Evolutionary conservation across 2,888 invertebrate genomes (phyloP), one percentile per base, ranked within the genome.

Genomic region (Netelia melanura): DNA sequence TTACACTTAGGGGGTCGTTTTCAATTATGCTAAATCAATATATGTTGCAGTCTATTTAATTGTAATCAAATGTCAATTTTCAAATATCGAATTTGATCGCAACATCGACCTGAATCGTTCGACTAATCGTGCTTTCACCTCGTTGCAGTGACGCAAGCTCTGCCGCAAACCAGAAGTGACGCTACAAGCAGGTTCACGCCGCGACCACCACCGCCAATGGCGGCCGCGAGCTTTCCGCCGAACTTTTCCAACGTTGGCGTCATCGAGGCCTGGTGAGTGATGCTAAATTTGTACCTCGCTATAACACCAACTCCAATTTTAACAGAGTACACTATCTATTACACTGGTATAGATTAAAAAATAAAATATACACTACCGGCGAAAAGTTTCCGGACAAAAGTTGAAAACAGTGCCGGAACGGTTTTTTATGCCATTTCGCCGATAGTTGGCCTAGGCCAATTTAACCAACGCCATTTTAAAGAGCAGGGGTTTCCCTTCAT

Each of bases 161-260:
- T 87, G 87, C 88, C 83, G 87, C 88, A 85, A 64, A 87, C 86
- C 88, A 88, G 90, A 90, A 90, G 89, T 89, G 89, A 90, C 88
- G 87, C 85, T 88, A 86, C 87, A 84, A 89, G 84, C 81, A 89
- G 88, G 88, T 89, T 89, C 88, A 86, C 90, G 89, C 89, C 89
- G 90, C 90, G 88, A 90, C 86, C 88, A 88, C 89, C 93, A 92
- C 86, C 88, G 88, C 89, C 93, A 92, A 92, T 93, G 91, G 92
- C 93, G 91, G 93, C 93, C 89, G 93, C 90, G 87, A 90, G 92
- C 89, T 92, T 93, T 89, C 92, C 92, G 75, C 92, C 92, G 80
- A 92, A 92, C 90, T 93, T 93, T 88, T 89, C 91, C 82, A 93
- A 92, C 92, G 92, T 93, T 90, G 91, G 92, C 90, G 91, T 93